Evolutionary conservation across 2,888 invertebrate genomes (phyloP), one percentile per base, ranked within the genome.

Genomic region (Cheilosia soror): DNA sequence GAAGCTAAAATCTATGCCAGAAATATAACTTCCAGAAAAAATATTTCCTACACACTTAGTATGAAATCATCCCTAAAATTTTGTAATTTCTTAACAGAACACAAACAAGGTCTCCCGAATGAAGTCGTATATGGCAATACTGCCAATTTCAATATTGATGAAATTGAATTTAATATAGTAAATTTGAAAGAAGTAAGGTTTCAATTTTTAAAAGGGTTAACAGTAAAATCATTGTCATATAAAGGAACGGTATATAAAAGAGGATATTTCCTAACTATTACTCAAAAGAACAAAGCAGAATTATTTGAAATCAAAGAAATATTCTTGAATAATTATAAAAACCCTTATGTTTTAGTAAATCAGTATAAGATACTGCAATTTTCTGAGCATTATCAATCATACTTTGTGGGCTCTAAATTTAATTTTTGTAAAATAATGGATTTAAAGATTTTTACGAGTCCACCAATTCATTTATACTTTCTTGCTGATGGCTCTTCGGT

Each of bases 261-360:
- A 4, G 51, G 51, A 27, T 51, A 51, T 51, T 51, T 51, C 47
- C 47, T 47, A 47, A 47, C 47, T 47, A 47, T 47, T 20, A 20
- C 47, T 20, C 20, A 47, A 20, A 47, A 47, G 15, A 47, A 47
- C 47, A 47, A 47, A 47, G 47, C 6, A n/a, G 47, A 47, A 47
- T 20, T 47, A 47, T 42, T 42, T 42, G 40, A 42, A 25, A 51
- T 51, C 5, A 27, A 49, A 25, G 47, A 15, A 49, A 15, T 15
- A 0, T 7, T 49, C n/a, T 53, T 29, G 15, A n/a, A 27, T 29
- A 53, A 13, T 13, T 13, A 5, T 11, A 27, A 27, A 29, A 13
- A 27, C 5, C 53, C 27, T 13, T 31, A 31, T 31, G 5, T 55
- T 9, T 9, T 55, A 6, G 31, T 55, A 55, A n/a, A 55, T n/a